phyloP scores from a whole-genome alignment of 2,888 invertebrate species.

The Horisme vitalbata region DNA sequence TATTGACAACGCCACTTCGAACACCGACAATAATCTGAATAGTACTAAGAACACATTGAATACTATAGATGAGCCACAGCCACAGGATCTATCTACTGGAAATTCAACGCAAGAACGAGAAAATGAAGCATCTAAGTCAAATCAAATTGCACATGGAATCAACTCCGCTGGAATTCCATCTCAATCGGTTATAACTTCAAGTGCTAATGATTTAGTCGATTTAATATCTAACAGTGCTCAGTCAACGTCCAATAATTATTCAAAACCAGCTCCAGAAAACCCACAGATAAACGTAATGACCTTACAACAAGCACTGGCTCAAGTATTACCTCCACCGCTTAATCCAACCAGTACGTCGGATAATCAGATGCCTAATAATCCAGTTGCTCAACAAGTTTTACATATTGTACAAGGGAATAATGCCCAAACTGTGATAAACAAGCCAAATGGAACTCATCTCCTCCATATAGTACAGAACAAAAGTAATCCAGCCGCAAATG shows the following conservation, averaged over 20 bases:
- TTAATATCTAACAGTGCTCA: constrained; percentile 78
- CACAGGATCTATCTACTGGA: constrained; percentile 14
- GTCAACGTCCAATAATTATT: constrained; percentile 49
- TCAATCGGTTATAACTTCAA: constrained; percentile 45
- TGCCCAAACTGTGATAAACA: constrained; percentile 65
- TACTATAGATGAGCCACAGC: constrained; percentile 14
- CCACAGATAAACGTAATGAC: constrained; percentile 65
- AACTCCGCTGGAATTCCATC: constrained; percentile 72
- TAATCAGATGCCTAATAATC: constrained; percentile 50
- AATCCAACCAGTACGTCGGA: constrained; percentile 61
- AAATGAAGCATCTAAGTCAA: constrained; percentile 45
- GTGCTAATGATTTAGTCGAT: constrained; percentile 73
- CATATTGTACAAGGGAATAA: constrained; percentile 78
- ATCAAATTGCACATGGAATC: constrained; percentile 76
- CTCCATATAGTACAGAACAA: constrained; percentile 78
- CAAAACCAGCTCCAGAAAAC: constrained; percentile 50
- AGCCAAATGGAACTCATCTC: constrained; percentile 64
- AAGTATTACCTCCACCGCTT: constrained; percentile 71
- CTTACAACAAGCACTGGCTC: constrained; percentile 75
- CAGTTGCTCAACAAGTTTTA: constrained; percentile 57
- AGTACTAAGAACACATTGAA: constrained; percentile 37
- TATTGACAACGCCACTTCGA: constrained; percentile 29
- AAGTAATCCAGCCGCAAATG: constrained; percentile 41
- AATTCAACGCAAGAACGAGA: constrained; percentile 13
- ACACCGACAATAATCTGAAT: constrained; percentile 43